Percentiles rank a stretch among this genome's conserved stretches.
phyloP scores from a whole-genome alignment of 2,797 vertebrate species.

The Picus viridis region DNA sequence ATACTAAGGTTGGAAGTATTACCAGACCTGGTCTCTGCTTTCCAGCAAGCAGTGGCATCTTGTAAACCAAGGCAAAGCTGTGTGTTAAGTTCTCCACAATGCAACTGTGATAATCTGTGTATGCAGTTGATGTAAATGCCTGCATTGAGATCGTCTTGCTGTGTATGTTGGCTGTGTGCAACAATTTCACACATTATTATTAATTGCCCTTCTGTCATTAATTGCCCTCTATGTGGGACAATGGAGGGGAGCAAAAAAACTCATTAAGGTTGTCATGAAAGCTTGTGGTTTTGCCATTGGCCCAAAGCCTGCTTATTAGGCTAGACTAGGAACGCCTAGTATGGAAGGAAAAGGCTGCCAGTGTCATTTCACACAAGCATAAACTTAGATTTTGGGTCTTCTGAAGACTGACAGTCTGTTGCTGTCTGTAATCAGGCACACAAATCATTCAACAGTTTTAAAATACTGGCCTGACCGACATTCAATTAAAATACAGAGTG shows the following conservation, averaged over 20 bases:
- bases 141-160: not conserved
- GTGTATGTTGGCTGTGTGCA: fast-evolving
- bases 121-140: not conserved
- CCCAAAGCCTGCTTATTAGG: constrained; percentile 23
- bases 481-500: not conserved
- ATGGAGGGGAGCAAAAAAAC: not conserved
- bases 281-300: constrained; percentile 31
- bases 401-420: not conserved
- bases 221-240: not conserved
- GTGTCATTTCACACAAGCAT: not conserved
- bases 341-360: not conserved
- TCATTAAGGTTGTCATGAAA: constrained; percentile 19
- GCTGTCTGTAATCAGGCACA: not conserved
- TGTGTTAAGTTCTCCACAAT: not conserved
- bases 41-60: not conserved
- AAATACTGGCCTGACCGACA: not conserved
- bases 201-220: constrained; percentile 28
- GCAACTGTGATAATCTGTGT: not conserved
- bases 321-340: not conserved
- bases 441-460: not conserved
- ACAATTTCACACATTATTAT: not conserved
- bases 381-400: not conserved
- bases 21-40: not conserved
- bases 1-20: not conserved
- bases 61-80: not conserved